A percentile compares a stretch with the other conserved stretches of the same genome.
Conservation (phyloP, 1,140 invertebrate species). For the Eupristina koningsbergeri region DNA sequence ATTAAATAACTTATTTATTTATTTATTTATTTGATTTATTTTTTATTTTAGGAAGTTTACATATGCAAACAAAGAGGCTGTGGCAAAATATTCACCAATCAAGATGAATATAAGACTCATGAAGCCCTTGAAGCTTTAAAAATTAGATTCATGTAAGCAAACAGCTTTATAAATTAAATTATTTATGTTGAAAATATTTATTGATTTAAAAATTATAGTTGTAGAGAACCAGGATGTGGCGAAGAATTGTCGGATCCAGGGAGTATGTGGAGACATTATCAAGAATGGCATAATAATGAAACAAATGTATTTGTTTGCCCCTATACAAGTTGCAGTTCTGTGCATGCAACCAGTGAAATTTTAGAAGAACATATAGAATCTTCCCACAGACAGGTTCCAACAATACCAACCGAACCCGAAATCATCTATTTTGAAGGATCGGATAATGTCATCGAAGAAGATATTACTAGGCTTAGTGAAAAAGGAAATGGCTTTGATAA, state of each 20-base stretch:
- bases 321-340: conserved; percentile 68
- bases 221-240: conserved; percentile 70
- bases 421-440: conserved; percentile 70
- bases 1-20: no score
- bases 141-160: conserved; percentile 68
- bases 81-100: conserved; percentile 70
- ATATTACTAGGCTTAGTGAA: conserved; percentile 58
- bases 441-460: conserved; percentile 63
- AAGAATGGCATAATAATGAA: conserved; percentile 71
- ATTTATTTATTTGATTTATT: not conserved
- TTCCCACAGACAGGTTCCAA: conserved; percentile 65
- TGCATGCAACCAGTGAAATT: conserved; percentile 65
- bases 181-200: not conserved
- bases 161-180: not conserved
- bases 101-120: conserved; percentile 70
- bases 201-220: conserved; percentile 56
- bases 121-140: conserved; percentile 68
- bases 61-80: conserved; percentile 70
- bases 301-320: conserved; percentile 69
- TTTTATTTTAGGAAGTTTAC: conserved; percentile 65
- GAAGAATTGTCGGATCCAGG: conserved; percentile 70
- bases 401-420: conserved; percentile 68
- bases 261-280: conserved; percentile 72
- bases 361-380: conserved; percentile 70
- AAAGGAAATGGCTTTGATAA: conserved; percentile 58